Conservation (phyloP, 2,113 vertebrate genomes). For the Actenoides lindsayi region DNA sequence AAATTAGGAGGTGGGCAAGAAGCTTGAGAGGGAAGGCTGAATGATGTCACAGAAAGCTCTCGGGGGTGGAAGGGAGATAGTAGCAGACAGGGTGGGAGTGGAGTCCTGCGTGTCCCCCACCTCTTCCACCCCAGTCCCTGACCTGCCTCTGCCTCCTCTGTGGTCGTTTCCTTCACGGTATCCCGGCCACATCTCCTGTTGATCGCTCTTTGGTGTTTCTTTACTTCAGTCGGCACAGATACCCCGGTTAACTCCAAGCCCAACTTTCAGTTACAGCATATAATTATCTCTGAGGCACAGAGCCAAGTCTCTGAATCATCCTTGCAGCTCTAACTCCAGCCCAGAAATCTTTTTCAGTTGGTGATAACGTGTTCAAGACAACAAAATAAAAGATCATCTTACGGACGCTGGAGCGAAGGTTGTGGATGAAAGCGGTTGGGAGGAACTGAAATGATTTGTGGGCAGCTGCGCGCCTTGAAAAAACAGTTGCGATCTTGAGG, state of each 20-base stretch:
- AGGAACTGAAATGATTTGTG: not conserved
- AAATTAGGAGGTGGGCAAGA: not conserved
- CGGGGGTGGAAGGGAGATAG: not conserved
- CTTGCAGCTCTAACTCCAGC: not conserved
- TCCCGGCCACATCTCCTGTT: not conserved
- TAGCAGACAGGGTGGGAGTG: fast-evolving
- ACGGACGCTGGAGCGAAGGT: not conserved
- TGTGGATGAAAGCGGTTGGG: not conserved
- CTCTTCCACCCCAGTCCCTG: not conserved
- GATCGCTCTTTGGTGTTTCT: not conserved
- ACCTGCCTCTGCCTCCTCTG: not conserved
- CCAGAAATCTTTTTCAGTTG: not conserved
- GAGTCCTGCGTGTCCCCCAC: not conserved
- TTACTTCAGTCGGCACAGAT: not conserved
- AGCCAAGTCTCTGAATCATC: slow-evolving; percentile 51
- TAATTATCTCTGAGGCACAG: not conserved
- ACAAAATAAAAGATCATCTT: slow-evolving; percentile 7
- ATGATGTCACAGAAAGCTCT: not conserved
- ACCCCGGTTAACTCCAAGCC: not conserved
- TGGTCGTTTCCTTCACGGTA: fast-evolving
- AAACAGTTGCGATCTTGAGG: not conserved
- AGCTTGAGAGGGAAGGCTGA: not conserved
- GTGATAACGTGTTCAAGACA: slow-evolving; percentile 5
- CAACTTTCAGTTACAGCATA: not conserved
- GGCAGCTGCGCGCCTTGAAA: not conserved